Base-by-base conservation (phyloP, 2,797 vertebrate genomes). In the Enteromius paludinosus region DNA sequence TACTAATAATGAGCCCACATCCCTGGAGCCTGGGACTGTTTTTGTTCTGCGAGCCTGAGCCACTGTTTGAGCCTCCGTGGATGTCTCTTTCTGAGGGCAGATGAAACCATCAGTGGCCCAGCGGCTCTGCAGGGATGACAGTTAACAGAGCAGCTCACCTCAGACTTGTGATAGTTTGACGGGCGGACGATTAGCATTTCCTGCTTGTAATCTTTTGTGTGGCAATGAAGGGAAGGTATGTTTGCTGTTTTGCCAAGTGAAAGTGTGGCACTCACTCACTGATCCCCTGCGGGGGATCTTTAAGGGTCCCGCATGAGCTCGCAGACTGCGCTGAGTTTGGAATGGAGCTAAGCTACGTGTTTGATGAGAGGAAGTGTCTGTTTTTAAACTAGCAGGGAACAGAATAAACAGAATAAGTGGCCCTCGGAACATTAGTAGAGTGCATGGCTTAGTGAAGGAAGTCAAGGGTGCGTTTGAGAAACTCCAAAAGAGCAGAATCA, bases 1-100 rank as follows among this genome's bases (percentile, higher is more conserved):
- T 89, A 84, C 88, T 84, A 87, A 87, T 89, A 85, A 83, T 82
- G 78, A 81, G 77, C 82, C 74, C 79, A 73, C 83, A 85, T 88
- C 83, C 83, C 85, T 82, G 81, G 81, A 79, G 84, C 85, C 84
- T 81, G 61, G 73, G 49, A 83, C 86, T 78, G 59, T 62, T 85
- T 89, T 89, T 86, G 86, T 89, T 85, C 80, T 85, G 62, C 59
- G 76, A 79, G 73, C 86, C 82, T 69, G 65, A 80, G 85, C 72
- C 84, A 86, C 85, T 83, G 83, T 83, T 87, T 78, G 82, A 78
- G 82, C 56, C 79, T 76, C 72, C 14, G 84, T 76, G 84, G 84
- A 88, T 87, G 78, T 83, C 71, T 85, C 70, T 80, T 81, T 87
- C 77, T 70, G 81, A 84, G 61, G 68, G 66, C 65, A 83, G 84